Conservation (phyloP, 1,140 invertebrate genomes). For the Trichonephila inaurata region DNA sequence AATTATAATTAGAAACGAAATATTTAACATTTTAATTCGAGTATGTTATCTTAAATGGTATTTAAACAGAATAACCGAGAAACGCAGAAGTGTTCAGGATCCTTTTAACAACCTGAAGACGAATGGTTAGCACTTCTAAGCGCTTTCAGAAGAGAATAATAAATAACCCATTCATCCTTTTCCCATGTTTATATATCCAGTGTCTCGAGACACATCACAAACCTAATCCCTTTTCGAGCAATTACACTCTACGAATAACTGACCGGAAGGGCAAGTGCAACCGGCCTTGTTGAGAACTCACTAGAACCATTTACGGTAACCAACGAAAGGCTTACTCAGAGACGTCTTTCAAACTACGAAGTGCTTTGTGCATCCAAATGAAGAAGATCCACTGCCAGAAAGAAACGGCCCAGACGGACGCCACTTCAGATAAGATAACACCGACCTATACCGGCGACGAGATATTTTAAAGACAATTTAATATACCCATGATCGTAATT, state of each 20-base stretch:
- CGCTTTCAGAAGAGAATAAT: no score
- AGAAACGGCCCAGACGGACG: conserved; percentile 19
- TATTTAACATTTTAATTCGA: no score
- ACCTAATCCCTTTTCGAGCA: conserved; percentile 1
- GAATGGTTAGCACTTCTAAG: no score
- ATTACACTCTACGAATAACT: not conserved
- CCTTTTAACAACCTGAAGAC: no score
- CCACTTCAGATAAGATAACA: not conserved
- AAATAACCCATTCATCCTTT: not conserved
- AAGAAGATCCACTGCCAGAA: not conserved
- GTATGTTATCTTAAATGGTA: no score
- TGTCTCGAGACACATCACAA: not conserved
- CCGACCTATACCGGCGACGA: not conserved
- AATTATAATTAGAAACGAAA: no score
- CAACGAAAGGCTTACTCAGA: not conserved
- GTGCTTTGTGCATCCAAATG: conserved; percentile 1
- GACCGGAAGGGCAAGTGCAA: not conserved
- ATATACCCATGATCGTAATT: conserved; percentile 21
- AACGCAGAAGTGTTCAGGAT: no score
- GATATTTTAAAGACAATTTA: conserved; percentile 36
- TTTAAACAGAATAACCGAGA: no score
- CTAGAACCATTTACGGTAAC: not conserved
- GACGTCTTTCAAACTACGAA: not conserved
- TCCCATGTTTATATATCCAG: not conserved
- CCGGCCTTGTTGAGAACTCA: not conserved